Evolutionary conservation across 1,140 invertebrate species (phyloP).

Genomic region (Bombus picipes): DNA sequence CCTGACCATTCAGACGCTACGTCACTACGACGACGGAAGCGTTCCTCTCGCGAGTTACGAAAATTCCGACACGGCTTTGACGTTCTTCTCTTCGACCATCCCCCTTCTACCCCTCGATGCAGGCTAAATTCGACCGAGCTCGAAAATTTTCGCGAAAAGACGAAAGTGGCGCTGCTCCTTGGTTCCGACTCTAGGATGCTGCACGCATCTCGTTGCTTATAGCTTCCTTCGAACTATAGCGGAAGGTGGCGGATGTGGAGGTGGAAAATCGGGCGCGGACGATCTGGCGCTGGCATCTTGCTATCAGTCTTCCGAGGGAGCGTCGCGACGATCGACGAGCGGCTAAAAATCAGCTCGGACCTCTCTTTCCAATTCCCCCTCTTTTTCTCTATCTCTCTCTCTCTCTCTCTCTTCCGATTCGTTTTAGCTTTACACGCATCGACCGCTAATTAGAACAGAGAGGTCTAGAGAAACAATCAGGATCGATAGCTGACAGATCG

Average conservation of each 20-base stretch:
- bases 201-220: slow-evolving; percentile 45
- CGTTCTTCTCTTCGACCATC: background rate
- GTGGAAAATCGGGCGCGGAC: slow-evolving; percentile 65
- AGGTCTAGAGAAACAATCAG: background rate
- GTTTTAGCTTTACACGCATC: background rate
- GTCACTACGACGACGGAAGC: slow-evolving; percentile 36
- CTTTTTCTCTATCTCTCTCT: too few species aligned
- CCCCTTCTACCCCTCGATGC: background rate
- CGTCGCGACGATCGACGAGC: slow-evolving; percentile 64
- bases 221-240: slow-evolving; percentile 56
- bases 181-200: slow-evolving; percentile 32
- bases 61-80: slow-evolving; percentile 30
- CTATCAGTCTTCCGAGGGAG: slow-evolving; percentile 70
- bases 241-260: slow-evolving; percentile 54
- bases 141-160: slow-evolving; percentile 56
- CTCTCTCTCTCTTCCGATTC: too few species aligned
- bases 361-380: background rate
- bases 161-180: slow-evolving; percentile 53
- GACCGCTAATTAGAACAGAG: background rate
- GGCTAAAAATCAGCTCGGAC: slow-evolving; percentile 36
- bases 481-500: slow-evolving; percentile 16
- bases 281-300: slow-evolving; percentile 63
- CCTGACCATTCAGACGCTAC: slow-evolving; percentile 7
- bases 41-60: slow-evolving; percentile 33
- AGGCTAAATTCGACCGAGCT: slow-evolving; percentile 71